These are phyloP conservation scores for Empidonax traillii DNA, from an alignment of 2,113 vertebrate species.

Conservation along the genomic window DNA sequence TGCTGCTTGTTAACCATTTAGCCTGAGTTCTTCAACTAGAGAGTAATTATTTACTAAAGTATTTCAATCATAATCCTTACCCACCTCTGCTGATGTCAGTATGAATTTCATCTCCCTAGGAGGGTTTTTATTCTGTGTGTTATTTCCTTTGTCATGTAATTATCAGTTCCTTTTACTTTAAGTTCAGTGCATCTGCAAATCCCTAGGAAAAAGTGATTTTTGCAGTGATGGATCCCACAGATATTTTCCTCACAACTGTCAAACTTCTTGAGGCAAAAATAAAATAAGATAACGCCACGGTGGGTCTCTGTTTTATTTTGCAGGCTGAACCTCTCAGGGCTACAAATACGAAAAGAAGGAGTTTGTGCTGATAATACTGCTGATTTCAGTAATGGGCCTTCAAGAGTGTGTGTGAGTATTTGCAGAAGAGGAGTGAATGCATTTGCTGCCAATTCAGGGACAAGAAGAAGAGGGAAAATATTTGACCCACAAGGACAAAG, in stretches of 20 bases:
- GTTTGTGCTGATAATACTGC: background rate
- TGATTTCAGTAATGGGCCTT: background rate
- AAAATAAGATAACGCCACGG: background rate
- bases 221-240: background rate
- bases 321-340: background rate
- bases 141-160: background rate
- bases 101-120: background rate
- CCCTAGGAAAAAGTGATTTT: background rate
- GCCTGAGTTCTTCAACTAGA: background rate
- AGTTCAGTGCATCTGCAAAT: background rate
- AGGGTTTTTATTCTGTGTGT: background rate
- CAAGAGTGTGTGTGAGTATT: background rate
- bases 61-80: background rate
- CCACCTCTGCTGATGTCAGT: background rate
- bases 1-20: background rate
- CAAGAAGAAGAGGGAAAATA: background rate
- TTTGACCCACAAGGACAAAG: background rate
- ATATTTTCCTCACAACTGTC: background rate
- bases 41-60: background rate
- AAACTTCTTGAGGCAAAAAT: background rate
- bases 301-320: background rate
- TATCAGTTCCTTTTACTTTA: background rate
- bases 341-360: background rate
- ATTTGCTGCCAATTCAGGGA: background rate
- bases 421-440: background rate